Base-by-base conservation (phyloP, 2,888 invertebrate genomes). In the Scelioninae gen. 1 region DNA sequence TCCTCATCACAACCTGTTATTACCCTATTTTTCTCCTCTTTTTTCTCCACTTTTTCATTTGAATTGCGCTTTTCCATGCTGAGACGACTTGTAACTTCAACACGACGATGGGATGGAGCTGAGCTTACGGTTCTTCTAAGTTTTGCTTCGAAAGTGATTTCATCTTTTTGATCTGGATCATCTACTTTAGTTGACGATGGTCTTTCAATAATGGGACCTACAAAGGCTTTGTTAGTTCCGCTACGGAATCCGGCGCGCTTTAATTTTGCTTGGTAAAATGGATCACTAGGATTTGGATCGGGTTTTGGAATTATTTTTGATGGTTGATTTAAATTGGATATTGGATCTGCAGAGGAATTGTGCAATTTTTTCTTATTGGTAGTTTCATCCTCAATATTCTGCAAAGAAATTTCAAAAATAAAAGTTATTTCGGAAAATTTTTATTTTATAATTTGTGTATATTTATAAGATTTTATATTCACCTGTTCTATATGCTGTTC, bases 211-310 rank as follows among this genome's bases (percentile, higher is more conserved):
- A 89, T 84, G 0, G 89, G 88, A 5, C 84, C 85, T 6, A 85
- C 74, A 55, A 92, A 92, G 4, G 91, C 92, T 29, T 87, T 85
- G 82, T 91, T 92, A 0, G 81, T 82, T 0, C 89, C 85, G 47
- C 88, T 90, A 8, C 87, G 89, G 78, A 90, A 92, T 31, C 86
- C 87, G 1, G 91, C 90, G 1, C 92, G 88, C 68, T 89, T 91
- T 6, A 89, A 69, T 43, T 83, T 89, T 4, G 89, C 89, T 76
- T 68, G 80, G 5, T 82, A 79, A 16, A 83, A 75, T 53, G 87
- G 84, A 13, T 85, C 84, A 71, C 77, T 63, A 10, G 53, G 23
- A 38, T 7, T 29, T 15, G 58, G 10, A 13, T 51, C 56, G 32
- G 56, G 15, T 40, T 65, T 72, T 5, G 40, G 55, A 10, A 10